Percentiles rank a stretch among this genome's conserved stretches.
Conservation (phyloP, 1,140 invertebrate genomes). For the Ridgeia piscesae region DNA sequence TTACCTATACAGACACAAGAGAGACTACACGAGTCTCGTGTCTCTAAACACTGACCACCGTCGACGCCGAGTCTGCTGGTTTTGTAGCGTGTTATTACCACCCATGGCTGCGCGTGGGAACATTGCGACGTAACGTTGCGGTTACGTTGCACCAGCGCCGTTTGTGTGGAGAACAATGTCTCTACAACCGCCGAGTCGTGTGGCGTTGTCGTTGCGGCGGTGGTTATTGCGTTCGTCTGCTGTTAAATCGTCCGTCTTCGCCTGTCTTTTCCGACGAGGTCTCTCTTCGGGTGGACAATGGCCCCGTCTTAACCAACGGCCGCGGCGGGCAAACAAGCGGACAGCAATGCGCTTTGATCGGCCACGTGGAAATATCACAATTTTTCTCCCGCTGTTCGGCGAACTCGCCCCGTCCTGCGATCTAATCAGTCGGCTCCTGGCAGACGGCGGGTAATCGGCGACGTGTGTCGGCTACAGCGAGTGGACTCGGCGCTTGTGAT, state of each 20-base stretch:
- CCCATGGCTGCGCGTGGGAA: not conserved
- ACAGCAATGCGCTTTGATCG: not conserved
- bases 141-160: not conserved
- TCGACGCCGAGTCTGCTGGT: not conserved
- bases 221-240: not conserved
- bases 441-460: not conserved
- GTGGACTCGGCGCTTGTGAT: not conserved
- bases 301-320: not conserved
- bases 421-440: not conserved
- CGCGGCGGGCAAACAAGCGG: not conserved
- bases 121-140: not conserved
- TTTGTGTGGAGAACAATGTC: not conserved
- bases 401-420: not conserved
- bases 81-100: not conserved
- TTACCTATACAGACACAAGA: not conserved
- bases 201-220: not conserved
- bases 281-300: not conserved
- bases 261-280: not conserved
- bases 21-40: not conserved
- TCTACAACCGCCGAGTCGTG: not conserved
- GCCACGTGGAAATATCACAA: not conserved
- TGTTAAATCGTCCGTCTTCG: not conserved
- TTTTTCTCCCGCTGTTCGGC: not conserved
- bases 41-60: not conserved
- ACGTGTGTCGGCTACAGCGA: not conserved